phyloP scores from a whole-genome alignment of 92 coral and sea anemone genomes.

The Parazoanthus swiftii region DNA sequence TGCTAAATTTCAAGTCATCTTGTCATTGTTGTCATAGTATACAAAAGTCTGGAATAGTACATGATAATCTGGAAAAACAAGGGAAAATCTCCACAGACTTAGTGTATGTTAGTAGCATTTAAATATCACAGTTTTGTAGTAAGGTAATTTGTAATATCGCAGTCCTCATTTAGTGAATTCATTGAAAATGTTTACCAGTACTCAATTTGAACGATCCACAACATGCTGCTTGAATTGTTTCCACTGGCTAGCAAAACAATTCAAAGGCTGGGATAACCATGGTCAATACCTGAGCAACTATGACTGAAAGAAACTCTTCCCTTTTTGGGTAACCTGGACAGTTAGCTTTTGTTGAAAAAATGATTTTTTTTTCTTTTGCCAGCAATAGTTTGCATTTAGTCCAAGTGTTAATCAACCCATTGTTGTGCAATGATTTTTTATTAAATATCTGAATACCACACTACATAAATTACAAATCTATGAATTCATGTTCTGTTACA shows the following conservation, averaged over 20 bases:
- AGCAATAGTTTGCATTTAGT: slow-evolving; percentile 5
- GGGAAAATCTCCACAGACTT: slow-evolving; percentile 3
- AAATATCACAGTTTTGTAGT: not conserved
- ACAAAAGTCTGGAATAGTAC: not conserved
- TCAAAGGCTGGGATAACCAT: too few species aligned
- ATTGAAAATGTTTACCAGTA: too few species aligned
- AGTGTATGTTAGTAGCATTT: not conserved
- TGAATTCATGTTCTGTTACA: not conserved
- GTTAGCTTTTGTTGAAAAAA: not conserved
- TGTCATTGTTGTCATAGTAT: not conserved
- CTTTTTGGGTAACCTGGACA: too few species aligned
- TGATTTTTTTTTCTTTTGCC: slow-evolving; percentile 4
- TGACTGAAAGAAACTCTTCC: too few species aligned
- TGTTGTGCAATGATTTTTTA: slow-evolving; percentile 4
- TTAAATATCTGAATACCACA: not conserved
- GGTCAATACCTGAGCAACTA: too few species aligned
- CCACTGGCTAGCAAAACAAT: too few species aligned
- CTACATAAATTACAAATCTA: slow-evolving; percentile 4
- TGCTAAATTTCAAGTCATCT: slow-evolving; percentile 9
- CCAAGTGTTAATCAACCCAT: not conserved
- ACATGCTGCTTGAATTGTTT: too few species aligned
- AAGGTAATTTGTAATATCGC: slow-evolving; percentile 2
- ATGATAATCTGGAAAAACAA: not conserved
- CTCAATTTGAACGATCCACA: not conserved
- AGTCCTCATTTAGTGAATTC: slow-evolving; percentile 6